phyloP scores from a whole-genome alignment of 2,797 vertebrate genomes.

The Sebastes oblongus region DNA sequence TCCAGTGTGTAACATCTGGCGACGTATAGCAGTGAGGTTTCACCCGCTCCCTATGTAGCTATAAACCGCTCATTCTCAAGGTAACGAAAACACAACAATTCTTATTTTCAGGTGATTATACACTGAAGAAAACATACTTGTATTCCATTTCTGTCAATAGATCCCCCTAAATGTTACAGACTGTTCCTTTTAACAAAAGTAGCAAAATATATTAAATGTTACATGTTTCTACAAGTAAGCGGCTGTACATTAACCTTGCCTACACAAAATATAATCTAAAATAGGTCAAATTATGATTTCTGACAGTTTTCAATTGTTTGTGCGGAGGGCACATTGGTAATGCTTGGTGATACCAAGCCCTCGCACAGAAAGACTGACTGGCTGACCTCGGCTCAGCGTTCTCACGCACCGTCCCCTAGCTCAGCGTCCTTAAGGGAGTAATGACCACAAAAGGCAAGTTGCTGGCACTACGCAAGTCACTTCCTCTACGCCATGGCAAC shows the following conservation, averaged over 20 bases:
- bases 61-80: too few relatives aligned
- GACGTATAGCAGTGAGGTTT: too few relatives aligned
- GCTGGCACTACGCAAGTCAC: not conserved
- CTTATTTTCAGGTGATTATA: too few relatives aligned
- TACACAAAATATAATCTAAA: not conserved
- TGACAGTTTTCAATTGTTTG: not conserved
- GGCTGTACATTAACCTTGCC: not conserved
- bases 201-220: not conserved
- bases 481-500: conserved; percentile 27
- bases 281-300: not conserved
- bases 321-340: not conserved
- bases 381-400: not conserved
- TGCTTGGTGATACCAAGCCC: not conserved
- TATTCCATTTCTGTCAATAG: too few relatives aligned
- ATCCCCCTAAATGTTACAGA: too few relatives aligned
- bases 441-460: conserved; percentile 18
- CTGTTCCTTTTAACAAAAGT: not conserved
- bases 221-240: not conserved
- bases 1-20: too few relatives aligned
- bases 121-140: too few relatives aligned
- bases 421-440: not conserved
- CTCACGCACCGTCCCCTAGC: not conserved
- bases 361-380: not conserved
- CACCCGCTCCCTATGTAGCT: too few relatives aligned
- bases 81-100: too few relatives aligned